These are phyloP conservation scores for Trichomycterus rosablanca DNA, from an alignment of 2,113 vertebrate genomes.

Conservation along the genomic window DNA sequence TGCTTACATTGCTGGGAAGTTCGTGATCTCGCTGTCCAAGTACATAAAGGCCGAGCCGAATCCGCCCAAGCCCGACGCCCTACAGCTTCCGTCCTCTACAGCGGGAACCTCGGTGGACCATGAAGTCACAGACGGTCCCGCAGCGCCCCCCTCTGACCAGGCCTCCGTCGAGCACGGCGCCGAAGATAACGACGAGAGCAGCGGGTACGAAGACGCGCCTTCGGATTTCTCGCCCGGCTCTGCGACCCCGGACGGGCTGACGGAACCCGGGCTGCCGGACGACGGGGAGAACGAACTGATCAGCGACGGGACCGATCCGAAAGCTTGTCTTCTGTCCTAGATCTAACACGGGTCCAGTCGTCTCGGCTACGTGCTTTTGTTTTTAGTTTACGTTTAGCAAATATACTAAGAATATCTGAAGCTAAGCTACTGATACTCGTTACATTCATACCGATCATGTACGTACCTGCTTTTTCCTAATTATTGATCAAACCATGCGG, in stretches of 20 bases:
- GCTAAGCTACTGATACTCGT: no score
- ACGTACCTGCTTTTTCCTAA: no score
- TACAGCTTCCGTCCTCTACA: neutral
- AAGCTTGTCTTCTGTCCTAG: slow-evolving; percentile 60
- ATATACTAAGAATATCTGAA: no score
- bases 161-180: neutral
- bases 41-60: slow-evolving; percentile 10
- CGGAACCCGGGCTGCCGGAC: slow-evolving; percentile 32
- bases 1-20: neutral
- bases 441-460: no score
- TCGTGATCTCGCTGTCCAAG: slow-evolving; percentile 31
- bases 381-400: no score
- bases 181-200: slow-evolving; percentile 60
- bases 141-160: slow-evolving; percentile 35
- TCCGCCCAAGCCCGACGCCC: neutral
- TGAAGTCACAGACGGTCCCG: slow-evolving; percentile 15
- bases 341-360: no score
- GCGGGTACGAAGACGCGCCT: slow-evolving; percentile 68
- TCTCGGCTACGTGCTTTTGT: no score
- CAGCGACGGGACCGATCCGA: slow-evolving; percentile 29
- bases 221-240: slow-evolving; percentile 56
- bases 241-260: slow-evolving; percentile 32
- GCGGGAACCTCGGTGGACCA: slow-evolving; percentile 44
- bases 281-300: neutral
- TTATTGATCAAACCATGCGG: no score